phyloP scores from a whole-genome alignment of 23 tunicate genomes.

The Diplosoma virens region DNA sequence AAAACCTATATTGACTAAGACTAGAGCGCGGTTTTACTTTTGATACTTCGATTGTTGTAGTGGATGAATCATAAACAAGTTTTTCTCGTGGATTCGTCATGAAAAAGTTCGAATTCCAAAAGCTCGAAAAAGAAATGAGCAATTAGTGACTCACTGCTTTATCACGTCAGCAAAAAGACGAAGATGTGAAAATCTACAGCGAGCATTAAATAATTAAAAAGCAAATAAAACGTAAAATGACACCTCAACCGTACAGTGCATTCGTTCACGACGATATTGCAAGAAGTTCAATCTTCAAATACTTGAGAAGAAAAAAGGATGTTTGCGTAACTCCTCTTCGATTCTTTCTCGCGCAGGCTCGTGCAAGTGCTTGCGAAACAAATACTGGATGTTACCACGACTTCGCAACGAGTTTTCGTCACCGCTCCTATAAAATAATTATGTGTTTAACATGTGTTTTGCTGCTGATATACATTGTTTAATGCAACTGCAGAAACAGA shows the following conservation, averaged over 20 bases:
- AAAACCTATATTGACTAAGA: no score
- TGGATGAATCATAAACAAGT: no score
- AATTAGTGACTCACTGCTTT: no score
- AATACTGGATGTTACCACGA: constrained; percentile 75
- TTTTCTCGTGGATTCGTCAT: no score
- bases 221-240: neutral
- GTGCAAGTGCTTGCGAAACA: constrained; percentile 67
- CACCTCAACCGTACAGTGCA: neutral
- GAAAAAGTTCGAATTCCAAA: no score
- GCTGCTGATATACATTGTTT: no score
- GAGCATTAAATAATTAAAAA: neutral
- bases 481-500: neutral
- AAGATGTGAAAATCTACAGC: no score
- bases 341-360: constrained; percentile 67
- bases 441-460: no score
- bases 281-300: neutral
- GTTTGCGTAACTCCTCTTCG: constrained; percentile 61
- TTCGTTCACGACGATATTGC: neutral
- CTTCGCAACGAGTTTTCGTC: constrained; percentile 1
- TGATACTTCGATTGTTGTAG: no score
- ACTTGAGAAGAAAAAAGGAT: constrained; percentile 46
- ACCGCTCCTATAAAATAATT: neutral
- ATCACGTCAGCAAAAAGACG: no score
- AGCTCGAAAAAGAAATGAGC: no score
- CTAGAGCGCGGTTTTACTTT: no score